phyloP scores from a whole-genome alignment of 2,888 invertebrate species.

The Phytoseiulus persimilis region DNA sequence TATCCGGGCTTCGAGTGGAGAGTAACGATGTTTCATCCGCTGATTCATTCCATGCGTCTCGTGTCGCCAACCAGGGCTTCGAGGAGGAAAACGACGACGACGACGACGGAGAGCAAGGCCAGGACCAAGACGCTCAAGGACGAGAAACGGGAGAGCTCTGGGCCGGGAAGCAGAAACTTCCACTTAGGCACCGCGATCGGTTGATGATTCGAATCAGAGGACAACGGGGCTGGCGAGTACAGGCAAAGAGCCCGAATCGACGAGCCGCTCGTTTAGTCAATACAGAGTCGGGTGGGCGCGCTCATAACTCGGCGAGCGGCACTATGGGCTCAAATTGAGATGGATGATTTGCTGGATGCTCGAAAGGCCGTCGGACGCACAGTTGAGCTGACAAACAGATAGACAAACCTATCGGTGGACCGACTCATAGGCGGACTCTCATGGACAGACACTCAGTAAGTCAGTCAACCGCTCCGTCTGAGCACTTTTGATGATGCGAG shows the following conservation, averaged over 20 bases:
- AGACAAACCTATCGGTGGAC: neutral
- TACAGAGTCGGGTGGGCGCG: neutral
- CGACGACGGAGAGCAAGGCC: too few species aligned
- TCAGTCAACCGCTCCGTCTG: neutral
- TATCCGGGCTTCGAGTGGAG: too few species aligned
- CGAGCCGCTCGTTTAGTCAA: neutral
- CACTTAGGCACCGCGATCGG: too few species aligned
- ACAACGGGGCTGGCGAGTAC: too few species aligned
- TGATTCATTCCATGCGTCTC: too few species aligned
- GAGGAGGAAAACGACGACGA: too few species aligned
- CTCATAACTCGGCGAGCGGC: neutral
- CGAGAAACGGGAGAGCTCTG: too few species aligned
- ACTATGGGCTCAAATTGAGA: neutral
- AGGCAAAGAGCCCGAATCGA: neutral
- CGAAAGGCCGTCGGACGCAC: neutral
- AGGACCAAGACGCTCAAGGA: too few species aligned
- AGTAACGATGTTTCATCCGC: too few species aligned
- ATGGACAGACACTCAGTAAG: neutral
- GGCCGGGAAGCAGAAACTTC: too few species aligned
- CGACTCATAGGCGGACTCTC: neutral
- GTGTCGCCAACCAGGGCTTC: too few species aligned
- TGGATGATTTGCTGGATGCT: slow-evolving; percentile 5
- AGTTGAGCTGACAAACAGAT: neutral
- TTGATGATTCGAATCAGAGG: too few species aligned
- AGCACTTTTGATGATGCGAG: neutral